Base-by-base conservation (phyloP, 2,113 vertebrate genomes). In the Arizona elegans region DNA sequence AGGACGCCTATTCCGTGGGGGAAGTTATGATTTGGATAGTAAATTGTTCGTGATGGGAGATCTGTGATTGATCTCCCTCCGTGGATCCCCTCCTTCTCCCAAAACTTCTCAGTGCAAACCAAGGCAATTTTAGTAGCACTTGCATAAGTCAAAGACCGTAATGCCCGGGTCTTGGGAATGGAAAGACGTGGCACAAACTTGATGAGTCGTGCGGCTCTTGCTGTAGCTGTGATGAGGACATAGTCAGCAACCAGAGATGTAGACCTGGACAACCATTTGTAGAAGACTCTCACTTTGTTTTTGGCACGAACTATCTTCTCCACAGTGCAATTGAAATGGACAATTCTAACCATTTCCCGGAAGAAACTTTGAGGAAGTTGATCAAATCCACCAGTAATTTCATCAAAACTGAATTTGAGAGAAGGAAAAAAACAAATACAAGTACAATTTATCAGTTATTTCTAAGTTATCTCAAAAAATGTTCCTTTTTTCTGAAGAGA, bases 1-100 rank as follows among this genome's bases (percentile, higher is more conserved):
- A 98, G 95, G 11, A 96, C 96, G 0, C 98, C 97, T 0, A 97
- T 97, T 0, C 91, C 58, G 0, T 95, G 96, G 0, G 96, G 93
- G 88, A 98, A 97, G 59, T 92, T 94, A 94, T 98, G 98, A 93
- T 98, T 99, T 52, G 98, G 98, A 95, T 98, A 98, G 96, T 98
- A 96, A 92, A 98, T 98, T 91, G 96, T 97, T n/a, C 98, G 97
- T 0, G 98, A 97, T 2, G 97, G 98, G 0, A 94, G 91, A 94
- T 98, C 97, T 0, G 98, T 98, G 96, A 97, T 95, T 90, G 97
- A 98, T 75, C 97, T 98, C 5, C 98, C 98, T 2, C 98, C 97
- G 21, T 3, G 94, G 93, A 98, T 98, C 91, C 97, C 96, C 0
- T 98, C 97, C 0, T 93, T 62, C 90, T 98, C 98, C 98, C 98